Conservation (phyloP, 2,888 invertebrate genomes). For the Salpingus planirostris region DNA sequence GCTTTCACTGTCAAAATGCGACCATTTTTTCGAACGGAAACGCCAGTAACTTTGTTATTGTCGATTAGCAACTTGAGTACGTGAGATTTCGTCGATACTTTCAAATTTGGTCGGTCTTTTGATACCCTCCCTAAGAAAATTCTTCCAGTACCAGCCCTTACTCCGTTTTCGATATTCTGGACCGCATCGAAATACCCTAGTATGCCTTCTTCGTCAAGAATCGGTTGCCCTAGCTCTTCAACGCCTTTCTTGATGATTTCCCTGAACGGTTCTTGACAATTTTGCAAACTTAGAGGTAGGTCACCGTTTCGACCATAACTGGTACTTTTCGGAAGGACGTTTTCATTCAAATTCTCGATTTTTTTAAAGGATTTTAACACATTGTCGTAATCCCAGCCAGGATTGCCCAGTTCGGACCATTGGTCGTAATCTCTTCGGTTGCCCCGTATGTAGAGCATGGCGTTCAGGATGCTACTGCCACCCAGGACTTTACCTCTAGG, state of each 20-base stretch:
- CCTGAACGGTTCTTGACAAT: conserved; percentile 31
- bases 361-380: conserved; percentile 71
- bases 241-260: conserved; percentile 31
- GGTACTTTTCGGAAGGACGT: too few relatives aligned
- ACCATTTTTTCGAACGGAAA: conserved; percentile 37
- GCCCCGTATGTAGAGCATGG: conserved; percentile 83
- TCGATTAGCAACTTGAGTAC: conserved; percentile 49
- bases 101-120: conserved; percentile 48
- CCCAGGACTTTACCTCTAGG: conserved; percentile 72
- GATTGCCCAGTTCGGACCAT: conserved; percentile 69
- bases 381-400: conserved; percentile 71
- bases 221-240: conserved; percentile 39
- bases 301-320: conserved; percentile 44
- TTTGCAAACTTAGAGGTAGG: conserved; percentile 39
- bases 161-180: conserved; percentile 34
- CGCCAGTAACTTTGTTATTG: conserved; percentile 42
- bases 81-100: conserved; percentile 48
- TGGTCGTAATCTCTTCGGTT: conserved; percentile 75
- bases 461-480: conserved; percentile 78
- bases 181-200: conserved; percentile 25
- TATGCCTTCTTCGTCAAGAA: conserved; percentile 19
- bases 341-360: conserved; percentile 70
- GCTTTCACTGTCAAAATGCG: conserved; percentile 34
- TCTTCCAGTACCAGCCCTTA: conserved; percentile 52
- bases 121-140: conserved; percentile 53